A percentile compares a stretch with the other conserved stretches of the same genome.
Conservation (phyloP, 2,888 invertebrate genomes). For the Lysandra coridon region DNA sequence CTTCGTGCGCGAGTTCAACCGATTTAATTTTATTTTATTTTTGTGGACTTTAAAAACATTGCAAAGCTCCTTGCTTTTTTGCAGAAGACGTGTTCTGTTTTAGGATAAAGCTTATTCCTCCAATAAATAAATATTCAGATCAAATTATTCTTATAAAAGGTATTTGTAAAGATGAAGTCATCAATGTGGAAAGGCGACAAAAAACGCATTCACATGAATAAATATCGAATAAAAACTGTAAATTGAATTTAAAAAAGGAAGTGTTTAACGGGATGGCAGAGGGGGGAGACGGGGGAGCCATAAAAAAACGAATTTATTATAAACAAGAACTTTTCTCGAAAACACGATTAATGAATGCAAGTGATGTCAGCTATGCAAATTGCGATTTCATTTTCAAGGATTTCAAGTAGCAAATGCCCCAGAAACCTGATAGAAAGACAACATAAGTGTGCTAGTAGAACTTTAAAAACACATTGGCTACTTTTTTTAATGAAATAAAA, state of each 20-base stretch:
- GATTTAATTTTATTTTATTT: too few relatives aligned
- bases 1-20: too few relatives aligned
- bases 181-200: background rate
- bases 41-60: too few relatives aligned
- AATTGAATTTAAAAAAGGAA: constrained; percentile 1
- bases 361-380: constrained; percentile 22
- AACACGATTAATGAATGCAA: constrained; percentile 7
- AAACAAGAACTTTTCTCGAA: constrained; percentile 3
- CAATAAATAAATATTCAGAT: too few relatives aligned
- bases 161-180: constrained; percentile 13
- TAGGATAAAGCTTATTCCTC: too few relatives aligned
- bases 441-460: too few relatives aligned
- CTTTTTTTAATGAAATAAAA: too few relatives aligned
- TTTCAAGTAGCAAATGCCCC: constrained; percentile 39
- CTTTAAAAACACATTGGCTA: too few relatives aligned
- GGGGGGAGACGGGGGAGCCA: background rate
- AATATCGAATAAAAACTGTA: constrained; percentile 5
- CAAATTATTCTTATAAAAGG: too few relatives aligned
- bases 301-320: constrained; percentile 31
- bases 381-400: constrained; percentile 38
- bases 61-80: too few relatives aligned
- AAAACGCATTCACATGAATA: constrained; percentile 12
- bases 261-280: background rate
- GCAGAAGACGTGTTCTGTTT: too few relatives aligned
- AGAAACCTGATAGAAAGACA: constrained; percentile 40